Evolutionary conservation across 2,797 vertebrate genomes (phyloP).

Genomic region (Mus caroli): DNA sequence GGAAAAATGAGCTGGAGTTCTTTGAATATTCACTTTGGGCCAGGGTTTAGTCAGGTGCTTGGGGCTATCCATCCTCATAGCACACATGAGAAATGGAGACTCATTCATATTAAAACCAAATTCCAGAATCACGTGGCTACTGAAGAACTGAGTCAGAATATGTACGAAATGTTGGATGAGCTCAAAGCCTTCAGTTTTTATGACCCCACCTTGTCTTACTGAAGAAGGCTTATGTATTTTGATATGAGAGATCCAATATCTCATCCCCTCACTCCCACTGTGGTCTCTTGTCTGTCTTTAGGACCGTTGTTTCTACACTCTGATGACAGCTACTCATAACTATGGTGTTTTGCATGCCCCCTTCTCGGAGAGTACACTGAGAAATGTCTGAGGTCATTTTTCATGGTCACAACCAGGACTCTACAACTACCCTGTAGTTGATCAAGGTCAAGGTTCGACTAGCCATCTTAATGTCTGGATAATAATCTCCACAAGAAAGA

Average conservation of each 20-base stretch:
- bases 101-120: not conserved
- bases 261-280: not conserved
- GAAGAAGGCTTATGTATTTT: not conserved
- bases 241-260: not conserved
- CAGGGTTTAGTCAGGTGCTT: not conserved
- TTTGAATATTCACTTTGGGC: not conserved
- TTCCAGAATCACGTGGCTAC: not conserved
- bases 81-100: not conserved
- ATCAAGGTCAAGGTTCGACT: not conserved
- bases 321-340: not conserved
- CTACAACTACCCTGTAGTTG: rapidly evolving
- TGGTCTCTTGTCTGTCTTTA: not conserved
- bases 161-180: not conserved
- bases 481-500: not conserved
- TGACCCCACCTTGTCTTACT: not conserved
- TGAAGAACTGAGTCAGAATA: not conserved
- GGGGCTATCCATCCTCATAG: not conserved
- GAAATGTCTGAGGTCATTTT: not conserved
- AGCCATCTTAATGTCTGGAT: no score
- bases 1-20: not conserved
- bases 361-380: not conserved
- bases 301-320: not conserved
- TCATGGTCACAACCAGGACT: not conserved
- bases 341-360: not conserved
- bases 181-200: not conserved